These are phyloP conservation scores for Cotesia vestalis DNA, from an alignment of 1,140 invertebrate species.

Conservation along the genomic window DNA sequence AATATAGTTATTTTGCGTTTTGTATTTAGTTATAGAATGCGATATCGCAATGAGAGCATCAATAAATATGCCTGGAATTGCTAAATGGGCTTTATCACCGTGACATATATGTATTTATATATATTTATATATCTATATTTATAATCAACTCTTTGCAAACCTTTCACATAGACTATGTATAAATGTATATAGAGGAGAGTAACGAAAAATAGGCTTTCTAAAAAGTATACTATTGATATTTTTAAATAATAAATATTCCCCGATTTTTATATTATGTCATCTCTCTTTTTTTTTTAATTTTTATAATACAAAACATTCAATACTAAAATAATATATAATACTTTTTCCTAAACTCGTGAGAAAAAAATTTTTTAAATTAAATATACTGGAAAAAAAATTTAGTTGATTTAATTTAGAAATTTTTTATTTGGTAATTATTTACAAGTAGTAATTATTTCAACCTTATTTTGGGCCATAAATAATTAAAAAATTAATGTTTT, in stretches of 20 bases:
- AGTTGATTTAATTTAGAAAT: too few species aligned
- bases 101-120: neutral
- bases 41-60: slow-evolving; percentile 46
- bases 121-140: slow-evolving; percentile 6
- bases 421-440: too few species aligned
- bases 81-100: slow-evolving; percentile 12
- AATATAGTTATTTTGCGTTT: slow-evolving; percentile 26
- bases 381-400: too few species aligned
- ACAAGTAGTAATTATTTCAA: too few species aligned
- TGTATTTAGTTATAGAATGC: slow-evolving; percentile 29
- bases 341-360: too few species aligned
- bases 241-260: neutral
- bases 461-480: too few species aligned
- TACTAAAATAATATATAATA: too few species aligned
- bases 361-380: too few species aligned
- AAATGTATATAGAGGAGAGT: neutral
- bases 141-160: slow-evolving; percentile 4
- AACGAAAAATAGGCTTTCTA: neutral
- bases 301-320: too few species aligned
- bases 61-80: slow-evolving; percentile 39
- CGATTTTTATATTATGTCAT: too few species aligned
- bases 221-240: neutral
- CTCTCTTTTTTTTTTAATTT: too few species aligned
- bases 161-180: slow-evolving; percentile 7
- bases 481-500: too few species aligned